A percentile compares a stretch with the other conserved stretches of the same genome.
phyloP scores from a whole-genome alignment of 2,888 invertebrate genomes.

The Cyclophora albipunctata region DNA sequence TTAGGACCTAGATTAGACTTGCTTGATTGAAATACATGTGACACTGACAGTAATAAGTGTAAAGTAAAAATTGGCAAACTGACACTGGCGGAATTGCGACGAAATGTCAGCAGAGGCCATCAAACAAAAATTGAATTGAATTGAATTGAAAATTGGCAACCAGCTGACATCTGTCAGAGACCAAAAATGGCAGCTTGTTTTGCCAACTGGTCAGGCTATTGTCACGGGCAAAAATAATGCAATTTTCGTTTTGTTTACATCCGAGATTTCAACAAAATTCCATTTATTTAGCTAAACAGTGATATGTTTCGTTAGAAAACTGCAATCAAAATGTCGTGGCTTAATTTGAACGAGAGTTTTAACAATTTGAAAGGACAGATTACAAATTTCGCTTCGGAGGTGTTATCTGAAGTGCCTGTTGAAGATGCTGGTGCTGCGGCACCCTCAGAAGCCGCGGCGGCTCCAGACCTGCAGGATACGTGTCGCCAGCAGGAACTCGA shows the following conservation, averaged over 20 bases:
- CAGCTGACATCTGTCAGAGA: not conserved
- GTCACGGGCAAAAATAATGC: slow-evolving; percentile 66
- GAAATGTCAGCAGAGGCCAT: too few species aligned
- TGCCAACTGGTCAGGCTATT: slow-evolving; percentile 72
- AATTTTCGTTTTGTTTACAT: slow-evolving; percentile 63
- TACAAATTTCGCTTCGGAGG: slow-evolving; percentile 90
- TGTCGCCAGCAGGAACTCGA: slow-evolving; percentile 77
- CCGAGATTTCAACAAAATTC: slow-evolving; percentile 31
- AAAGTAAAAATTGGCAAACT: too few species aligned
- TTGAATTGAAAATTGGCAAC: too few species aligned
- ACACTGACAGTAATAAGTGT: too few species aligned
- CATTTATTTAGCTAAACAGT: slow-evolving; percentile 31
- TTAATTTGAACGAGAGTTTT: slow-evolving; percentile 79
- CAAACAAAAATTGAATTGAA: too few species aligned
- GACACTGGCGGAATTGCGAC: too few species aligned
- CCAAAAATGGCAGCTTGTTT: slow-evolving; percentile 51
- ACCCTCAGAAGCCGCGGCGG: slow-evolving; percentile 50
- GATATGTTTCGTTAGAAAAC: slow-evolving; percentile 43
- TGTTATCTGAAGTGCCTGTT: slow-evolving; percentile 83
- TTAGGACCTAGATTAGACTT: too few species aligned
- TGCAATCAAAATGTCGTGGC: slow-evolving; percentile 78
- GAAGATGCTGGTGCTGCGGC: slow-evolving; percentile 51
- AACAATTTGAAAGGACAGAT: slow-evolving; percentile 90
- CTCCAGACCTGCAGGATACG: slow-evolving; percentile 71
- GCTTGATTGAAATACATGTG: too few species aligned